Evolutionary conservation across 2,888 invertebrate species (phyloP).

Genomic region (Candidula unifasciata): DNA sequence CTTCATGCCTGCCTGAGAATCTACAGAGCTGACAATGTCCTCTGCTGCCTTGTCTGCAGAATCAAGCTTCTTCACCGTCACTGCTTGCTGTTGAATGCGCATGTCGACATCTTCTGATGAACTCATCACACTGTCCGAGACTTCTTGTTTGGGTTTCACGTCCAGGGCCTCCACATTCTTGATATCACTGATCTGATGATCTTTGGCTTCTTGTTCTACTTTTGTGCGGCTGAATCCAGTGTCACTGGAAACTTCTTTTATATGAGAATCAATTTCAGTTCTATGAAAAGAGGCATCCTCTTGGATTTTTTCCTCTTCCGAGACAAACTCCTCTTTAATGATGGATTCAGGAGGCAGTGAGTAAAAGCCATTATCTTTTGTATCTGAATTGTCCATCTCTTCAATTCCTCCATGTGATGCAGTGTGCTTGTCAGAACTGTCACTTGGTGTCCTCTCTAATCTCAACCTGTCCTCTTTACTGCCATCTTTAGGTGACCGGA

Average conservation of each 20-base stretch:
- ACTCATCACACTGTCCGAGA: neutral
- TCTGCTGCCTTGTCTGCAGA: slow-evolving; percentile 4
- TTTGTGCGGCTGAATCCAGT: neutral
- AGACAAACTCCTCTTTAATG: neutral
- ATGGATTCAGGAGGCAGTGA: neutral
- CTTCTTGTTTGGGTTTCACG: neutral
- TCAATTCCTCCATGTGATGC: neutral
- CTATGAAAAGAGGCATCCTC: neutral
- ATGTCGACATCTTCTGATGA: slow-evolving; percentile 43
- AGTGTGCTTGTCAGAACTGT: neutral
- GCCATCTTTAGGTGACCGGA: slow-evolving; percentile 9
- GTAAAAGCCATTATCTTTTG: neutral
- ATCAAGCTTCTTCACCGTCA: neutral
- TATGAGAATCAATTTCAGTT: neutral
- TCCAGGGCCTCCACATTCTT: neutral
- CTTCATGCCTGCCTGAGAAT: slow-evolving; percentile 19
- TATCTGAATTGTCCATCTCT: neutral
- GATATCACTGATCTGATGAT: neutral
- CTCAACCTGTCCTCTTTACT: neutral
- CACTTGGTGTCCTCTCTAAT: neutral
- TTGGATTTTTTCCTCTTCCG: slow-evolving; percentile 1
- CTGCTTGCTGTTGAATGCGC: slow-evolving; percentile 24
- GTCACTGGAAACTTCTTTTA: neutral
- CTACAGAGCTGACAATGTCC: neutral
- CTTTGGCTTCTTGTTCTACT: neutral